Percentiles rank a stretch among this genome's conserved stretches.
phyloP scores from a whole-genome alignment of 1,140 invertebrate species.

The Drosophila suzukii region DNA sequence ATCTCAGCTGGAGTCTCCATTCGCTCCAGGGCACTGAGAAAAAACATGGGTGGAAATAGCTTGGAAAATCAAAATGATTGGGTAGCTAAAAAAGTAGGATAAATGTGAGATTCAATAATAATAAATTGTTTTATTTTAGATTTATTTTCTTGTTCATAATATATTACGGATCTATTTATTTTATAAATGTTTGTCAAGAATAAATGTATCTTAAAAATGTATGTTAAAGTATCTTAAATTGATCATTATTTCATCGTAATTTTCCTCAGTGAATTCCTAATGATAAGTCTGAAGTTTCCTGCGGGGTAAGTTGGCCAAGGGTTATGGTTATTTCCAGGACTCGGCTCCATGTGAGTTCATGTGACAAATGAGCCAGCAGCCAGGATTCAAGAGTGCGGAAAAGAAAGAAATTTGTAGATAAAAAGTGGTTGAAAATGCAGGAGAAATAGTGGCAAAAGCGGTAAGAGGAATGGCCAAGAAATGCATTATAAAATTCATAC shows the following conservation, averaged over 20 bases:
- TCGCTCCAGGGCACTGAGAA: not conserved
- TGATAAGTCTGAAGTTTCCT: conserved; percentile 16
- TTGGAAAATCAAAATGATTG: too few relatives aligned
- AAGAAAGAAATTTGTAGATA: conserved; percentile 18
- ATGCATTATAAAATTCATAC: conserved; percentile 1
- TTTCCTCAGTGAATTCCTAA: conserved; percentile 16
- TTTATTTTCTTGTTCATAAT: too few relatives aligned
- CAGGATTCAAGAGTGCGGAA: conserved; percentile 33
- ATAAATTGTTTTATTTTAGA: too few relatives aligned
- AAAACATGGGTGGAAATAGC: not conserved
- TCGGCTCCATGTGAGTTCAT: conserved; percentile 21
- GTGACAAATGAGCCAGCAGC: conserved; percentile 47
- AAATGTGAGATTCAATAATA: too few relatives aligned
- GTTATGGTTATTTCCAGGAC: conserved; percentile 22
- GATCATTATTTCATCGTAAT: too few relatives aligned
- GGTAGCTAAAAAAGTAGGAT: too few relatives aligned
- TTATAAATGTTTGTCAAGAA: too few relatives aligned
- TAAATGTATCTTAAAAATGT: too few relatives aligned
- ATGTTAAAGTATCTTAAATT: too few relatives aligned
- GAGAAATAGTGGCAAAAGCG: not conserved
- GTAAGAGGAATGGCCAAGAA: not conserved
- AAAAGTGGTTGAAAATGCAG: not conserved
- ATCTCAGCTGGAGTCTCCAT: conserved; percentile 27
- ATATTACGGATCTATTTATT: too few relatives aligned
- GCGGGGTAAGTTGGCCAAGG: not conserved